Percentiles rank a stretch among this genome's conserved stretches.
phyloP scores from a whole-genome alignment of 2,113 vertebrate species.

The Pongo abelii region DNA sequence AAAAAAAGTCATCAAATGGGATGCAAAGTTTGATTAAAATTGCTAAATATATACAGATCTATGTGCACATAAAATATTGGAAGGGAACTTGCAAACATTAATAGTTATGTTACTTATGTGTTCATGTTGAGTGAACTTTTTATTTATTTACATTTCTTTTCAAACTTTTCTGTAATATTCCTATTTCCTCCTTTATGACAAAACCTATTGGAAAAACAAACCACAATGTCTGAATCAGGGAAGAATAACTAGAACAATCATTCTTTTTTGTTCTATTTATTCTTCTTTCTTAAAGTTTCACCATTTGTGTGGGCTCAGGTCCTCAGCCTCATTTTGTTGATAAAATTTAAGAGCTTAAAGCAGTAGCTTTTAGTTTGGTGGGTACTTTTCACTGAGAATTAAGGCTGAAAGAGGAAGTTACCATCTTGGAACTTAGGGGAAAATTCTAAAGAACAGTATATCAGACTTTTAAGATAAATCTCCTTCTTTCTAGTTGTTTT shows the following conservation, averaged over 20 bases:
- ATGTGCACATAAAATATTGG: background rate
- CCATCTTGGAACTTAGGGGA: background rate
- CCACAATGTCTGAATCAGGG: background rate
- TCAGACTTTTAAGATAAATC: background rate
- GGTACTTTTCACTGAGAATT: background rate
- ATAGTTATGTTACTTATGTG: background rate
- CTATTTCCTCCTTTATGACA: background rate
- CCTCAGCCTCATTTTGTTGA: background rate
- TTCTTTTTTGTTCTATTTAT: background rate
- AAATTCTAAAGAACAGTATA: background rate
- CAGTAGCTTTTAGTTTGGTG: background rate
- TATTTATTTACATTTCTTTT: background rate
- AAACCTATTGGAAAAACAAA: background rate
- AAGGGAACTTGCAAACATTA: background rate
- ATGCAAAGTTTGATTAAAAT: background rate
- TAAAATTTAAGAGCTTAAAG: background rate
- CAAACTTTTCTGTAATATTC: background rate
- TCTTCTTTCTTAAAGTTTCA: background rate
- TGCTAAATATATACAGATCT: background rate
- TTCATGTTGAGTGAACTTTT: background rate
- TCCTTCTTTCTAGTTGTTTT: background rate
- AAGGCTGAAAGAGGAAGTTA: background rate
- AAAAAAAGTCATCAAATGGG: background rate
- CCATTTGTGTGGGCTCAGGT: background rate
- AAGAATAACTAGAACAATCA: background rate